A percentile compares a stretch with the other conserved stretches of the same genome.
Evolutionary conservation across 2,888 invertebrate genomes (phyloP).

Genomic region (Rhagonycha fulva): DNA sequence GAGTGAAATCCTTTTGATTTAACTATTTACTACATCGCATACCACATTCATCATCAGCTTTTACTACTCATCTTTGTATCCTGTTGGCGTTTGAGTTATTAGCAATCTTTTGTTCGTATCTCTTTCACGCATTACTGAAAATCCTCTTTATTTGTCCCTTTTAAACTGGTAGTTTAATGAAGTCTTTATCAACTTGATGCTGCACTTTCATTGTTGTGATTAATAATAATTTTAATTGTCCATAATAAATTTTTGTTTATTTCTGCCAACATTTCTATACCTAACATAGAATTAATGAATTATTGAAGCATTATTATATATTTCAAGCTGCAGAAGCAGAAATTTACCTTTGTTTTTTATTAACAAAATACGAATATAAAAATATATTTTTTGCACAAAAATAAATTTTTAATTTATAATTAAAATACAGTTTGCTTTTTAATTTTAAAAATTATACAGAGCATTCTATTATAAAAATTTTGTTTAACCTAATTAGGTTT

Average conservation of each 20-base stretch:
- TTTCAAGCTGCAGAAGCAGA: no score
- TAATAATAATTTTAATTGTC: background rate
- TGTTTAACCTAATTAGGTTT: background rate
- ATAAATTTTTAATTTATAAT: background rate
- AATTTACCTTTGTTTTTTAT: background rate
- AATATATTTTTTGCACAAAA: background rate
- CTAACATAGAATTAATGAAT: no score
- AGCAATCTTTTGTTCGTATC: conserved; percentile 10
- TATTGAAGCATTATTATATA: no score
- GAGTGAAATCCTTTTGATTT: conserved; percentile 35
- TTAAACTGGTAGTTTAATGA: background rate
- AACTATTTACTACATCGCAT: conserved; percentile 36
- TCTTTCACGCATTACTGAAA: background rate
- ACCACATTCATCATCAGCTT: conserved; percentile 41
- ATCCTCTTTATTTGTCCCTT: background rate
- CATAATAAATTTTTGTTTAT: background rate
- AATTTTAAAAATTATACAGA: background rate
- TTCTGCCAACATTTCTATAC: background rate
- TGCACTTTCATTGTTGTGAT: background rate
- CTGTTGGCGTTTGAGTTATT: conserved; percentile 17
- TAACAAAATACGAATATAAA: background rate
- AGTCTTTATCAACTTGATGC: background rate
- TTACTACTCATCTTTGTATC: conserved; percentile 33
- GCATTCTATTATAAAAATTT: background rate
- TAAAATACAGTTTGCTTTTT: background rate